phyloP scores from a whole-genome alignment of 2,797 vertebrate species.

The Anniella stebbinsi region DNA sequence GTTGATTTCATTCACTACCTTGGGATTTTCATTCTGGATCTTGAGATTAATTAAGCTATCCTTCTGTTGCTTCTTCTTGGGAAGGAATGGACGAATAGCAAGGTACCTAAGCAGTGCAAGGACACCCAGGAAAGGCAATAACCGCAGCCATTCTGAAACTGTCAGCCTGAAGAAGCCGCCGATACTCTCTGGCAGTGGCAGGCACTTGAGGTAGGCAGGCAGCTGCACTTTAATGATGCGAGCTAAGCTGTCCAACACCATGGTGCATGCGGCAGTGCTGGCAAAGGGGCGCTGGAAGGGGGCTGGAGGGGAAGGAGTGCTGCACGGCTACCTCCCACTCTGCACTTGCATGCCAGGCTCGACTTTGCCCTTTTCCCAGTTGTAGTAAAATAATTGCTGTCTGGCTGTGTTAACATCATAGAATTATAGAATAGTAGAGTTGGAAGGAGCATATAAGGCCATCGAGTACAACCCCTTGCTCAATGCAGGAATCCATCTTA shows the following conservation, averaged over 20 bases:
- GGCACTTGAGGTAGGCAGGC: slow-evolving; percentile 90
- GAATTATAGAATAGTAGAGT: no score
- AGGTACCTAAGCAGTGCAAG: slow-evolving; percentile 95
- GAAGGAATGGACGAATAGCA: slow-evolving; percentile 94
- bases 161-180: slow-evolving; percentile 89
- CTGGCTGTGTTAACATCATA: no score
- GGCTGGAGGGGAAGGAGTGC: no score
- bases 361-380: slow-evolving; percentile 18
- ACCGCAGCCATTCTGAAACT: slow-evolving; percentile 97
- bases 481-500: no score
- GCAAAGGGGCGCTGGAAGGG: no score
- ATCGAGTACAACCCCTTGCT: no score
- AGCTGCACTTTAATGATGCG: slow-evolving; percentile 91
- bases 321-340: not conserved
- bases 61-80: slow-evolving; percentile 94
- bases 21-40: slow-evolving; percentile 98
- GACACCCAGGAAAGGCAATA: slow-evolving; percentile 94
- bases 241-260: slow-evolving; percentile 90
- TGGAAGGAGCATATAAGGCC: no score
- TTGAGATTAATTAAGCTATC: slow-evolving; percentile 98
- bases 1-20: slow-evolving; percentile 99
- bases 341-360: not conserved
- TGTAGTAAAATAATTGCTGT: no score
- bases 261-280: no score
- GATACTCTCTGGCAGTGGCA: slow-evolving; percentile 92